Evolutionary conservation across 2,797 vertebrate genomes (phyloP), one percentile per base, ranked within the genome.

Genomic region (Strix occidentalis): DNA sequence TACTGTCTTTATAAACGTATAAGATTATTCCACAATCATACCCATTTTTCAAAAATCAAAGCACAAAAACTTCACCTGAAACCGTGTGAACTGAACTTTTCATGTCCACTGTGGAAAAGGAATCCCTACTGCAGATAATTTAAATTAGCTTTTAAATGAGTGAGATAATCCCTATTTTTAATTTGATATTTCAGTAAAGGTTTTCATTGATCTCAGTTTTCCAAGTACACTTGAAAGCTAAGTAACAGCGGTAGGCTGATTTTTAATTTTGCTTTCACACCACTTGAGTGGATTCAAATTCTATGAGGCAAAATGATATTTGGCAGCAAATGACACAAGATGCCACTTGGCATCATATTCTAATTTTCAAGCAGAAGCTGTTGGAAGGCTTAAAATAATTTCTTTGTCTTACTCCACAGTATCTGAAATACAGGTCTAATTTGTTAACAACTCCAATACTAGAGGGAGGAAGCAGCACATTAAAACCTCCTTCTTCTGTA

Each of bases 191-290:
- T 96, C 79, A 37, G 74, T 51, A 66, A 76, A 87, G 54, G 33
- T 86, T 95, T 95, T 48, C 57, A 74, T 91, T 78, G 56, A 95
- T 93, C 75, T 91, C 87, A 46, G 20, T 60, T 92, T 89, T 93
- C 66, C 63, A 39, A 87, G 26, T 53, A 80, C 35, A 85, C 85
- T 95, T 91, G 89, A 96, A 78, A 80, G 18, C 51, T 65, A 81
- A 85, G 56, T 69, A 96, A 96, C 84, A 94, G 90, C 29, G 33
- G 57, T 74, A 94, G 29, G 72, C 65, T 92, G 46, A 82, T 91
- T 94, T 95, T 95, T 91, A 84, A 87, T 91, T 95, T 84, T 89
- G 82, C 84, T 94, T 97, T 94, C 66, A 77, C 16, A 85, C 29
- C 78, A 93, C 87, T 94, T 87, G 41, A 96, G 64, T 33, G 79